These are phyloP conservation scores for Sterrhoptilus dennistouni DNA, from an alignment of 2,113 vertebrate species.

Conservation along the genomic window DNA sequence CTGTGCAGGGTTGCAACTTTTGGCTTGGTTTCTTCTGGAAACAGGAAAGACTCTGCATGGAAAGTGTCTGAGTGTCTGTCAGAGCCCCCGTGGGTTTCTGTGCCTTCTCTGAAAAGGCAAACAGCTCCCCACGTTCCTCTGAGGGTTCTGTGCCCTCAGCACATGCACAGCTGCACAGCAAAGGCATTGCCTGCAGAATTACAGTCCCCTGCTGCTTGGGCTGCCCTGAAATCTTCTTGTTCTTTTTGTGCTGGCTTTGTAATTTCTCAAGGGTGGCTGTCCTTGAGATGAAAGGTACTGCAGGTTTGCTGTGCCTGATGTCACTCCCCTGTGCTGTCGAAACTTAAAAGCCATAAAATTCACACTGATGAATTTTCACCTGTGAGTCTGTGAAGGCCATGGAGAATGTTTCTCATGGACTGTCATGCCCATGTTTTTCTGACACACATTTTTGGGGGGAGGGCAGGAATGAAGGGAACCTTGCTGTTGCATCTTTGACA, in stretches of 20 bases:
- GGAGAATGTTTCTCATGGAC: background rate
- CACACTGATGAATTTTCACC: background rate
- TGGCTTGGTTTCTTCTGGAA: background rate
- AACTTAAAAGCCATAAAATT: background rate
- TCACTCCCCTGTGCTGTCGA: background rate
- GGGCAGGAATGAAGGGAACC: background rate
- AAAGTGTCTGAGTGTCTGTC: accelerated
- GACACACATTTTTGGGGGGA: background rate
- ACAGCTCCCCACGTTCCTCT: accelerated
- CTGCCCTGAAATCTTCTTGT: background rate
- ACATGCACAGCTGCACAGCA: accelerated
- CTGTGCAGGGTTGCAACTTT: background rate
- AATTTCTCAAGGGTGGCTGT: constrained; percentile 6
- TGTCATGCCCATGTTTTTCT: background rate
- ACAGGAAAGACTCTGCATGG: background rate
- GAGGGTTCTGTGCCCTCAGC: background rate
- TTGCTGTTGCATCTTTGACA: background rate
- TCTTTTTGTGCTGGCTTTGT: background rate
- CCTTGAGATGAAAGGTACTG: background rate
- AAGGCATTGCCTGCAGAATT: background rate
- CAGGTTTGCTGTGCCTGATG: background rate
- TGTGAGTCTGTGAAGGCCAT: background rate
- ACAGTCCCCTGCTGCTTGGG: background rate
- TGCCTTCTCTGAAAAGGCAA: background rate
- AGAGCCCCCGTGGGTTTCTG: accelerated